Evolutionary conservation across 2,113 vertebrate genomes (phyloP).

Genomic region (Dicrurus megarhynchus): DNA sequence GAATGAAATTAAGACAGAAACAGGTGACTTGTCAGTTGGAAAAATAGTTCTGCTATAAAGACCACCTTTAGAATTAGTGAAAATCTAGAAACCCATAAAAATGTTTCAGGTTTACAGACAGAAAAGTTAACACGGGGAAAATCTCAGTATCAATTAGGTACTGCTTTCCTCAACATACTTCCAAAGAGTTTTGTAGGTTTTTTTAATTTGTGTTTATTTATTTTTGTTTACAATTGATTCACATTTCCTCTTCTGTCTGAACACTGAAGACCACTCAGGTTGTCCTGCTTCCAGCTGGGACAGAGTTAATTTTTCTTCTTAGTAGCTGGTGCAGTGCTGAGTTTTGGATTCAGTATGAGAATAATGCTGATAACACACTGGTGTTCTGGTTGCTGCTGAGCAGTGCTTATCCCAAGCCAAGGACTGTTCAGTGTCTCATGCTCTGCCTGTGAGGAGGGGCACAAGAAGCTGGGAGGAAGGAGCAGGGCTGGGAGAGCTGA

Average conservation of each 20-base stretch:
- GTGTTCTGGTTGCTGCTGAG: neutral
- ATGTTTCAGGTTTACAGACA: neutral
- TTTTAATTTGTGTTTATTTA: neutral
- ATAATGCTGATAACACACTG: neutral
- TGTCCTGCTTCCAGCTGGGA: neutral
- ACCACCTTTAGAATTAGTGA: neutral
- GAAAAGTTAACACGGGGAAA: neutral
- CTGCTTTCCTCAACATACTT: neutral
- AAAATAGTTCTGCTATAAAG: neutral
- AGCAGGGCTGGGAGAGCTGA: neutral
- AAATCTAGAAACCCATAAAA: neutral
- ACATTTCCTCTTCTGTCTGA: neutral
- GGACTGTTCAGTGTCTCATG: neutral
- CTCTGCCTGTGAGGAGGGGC: neutral
- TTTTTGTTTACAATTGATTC: neutral
- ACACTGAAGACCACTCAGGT: neutral
- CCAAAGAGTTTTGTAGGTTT: neutral
- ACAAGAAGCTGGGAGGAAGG: neutral
- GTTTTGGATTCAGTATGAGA: neutral
- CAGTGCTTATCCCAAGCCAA: neutral
- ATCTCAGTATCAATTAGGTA: neutral
- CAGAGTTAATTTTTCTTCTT: neutral
- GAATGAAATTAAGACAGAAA: neutral
- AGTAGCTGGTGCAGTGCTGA: neutral
- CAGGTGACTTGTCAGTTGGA: neutral